Evolutionary conservation across 2,888 invertebrate species (phyloP).

Genomic region (Polylopha cassiicola): DNA sequence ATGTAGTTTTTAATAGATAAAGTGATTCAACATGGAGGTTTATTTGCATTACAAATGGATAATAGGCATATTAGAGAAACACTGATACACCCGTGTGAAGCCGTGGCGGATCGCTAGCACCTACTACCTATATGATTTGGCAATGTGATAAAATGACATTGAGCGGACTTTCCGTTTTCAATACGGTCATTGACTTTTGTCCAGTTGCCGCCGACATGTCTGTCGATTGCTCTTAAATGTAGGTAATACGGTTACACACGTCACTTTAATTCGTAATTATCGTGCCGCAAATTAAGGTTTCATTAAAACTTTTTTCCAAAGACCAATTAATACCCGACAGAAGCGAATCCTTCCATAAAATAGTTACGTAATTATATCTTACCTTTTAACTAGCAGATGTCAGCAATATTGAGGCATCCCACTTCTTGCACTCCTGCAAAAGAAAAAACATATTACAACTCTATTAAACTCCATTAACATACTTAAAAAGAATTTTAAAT

Average conservation of each 20-base stretch:
- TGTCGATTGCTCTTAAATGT: constrained; percentile 6
- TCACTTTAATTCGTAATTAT: constrained; percentile 4
- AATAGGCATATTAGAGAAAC: too few species aligned
- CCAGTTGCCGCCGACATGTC: constrained; percentile 6
- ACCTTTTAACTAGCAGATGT: constrained; percentile 53
- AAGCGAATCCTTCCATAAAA: constrained; percentile 9
- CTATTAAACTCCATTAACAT: background rate
- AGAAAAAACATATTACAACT: constrained; percentile 35
- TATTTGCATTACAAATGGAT: too few species aligned
- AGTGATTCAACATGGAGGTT: too few species aligned
- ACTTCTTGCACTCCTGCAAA: constrained; percentile 69
- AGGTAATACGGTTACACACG: background rate
- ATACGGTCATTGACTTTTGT: background rate
- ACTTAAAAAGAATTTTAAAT: too few species aligned
- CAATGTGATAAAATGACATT: background rate
- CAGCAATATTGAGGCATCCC: constrained; percentile 56
- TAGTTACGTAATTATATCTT: constrained; percentile 29
- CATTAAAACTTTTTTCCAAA: too few species aligned
- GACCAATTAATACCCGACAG: too few species aligned
- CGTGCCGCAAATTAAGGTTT: background rate
- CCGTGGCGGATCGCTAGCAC: too few species aligned
- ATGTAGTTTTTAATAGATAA: too few species aligned
- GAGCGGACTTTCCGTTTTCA: too few species aligned
- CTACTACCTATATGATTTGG: constrained; percentile 6
- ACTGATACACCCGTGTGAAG: too few species aligned